Percentiles rank a stretch among this genome's conserved stretches.
Evolutionary conservation across 2,888 invertebrate species (phyloP).

Genomic region (Eilema griseolum): DNA sequence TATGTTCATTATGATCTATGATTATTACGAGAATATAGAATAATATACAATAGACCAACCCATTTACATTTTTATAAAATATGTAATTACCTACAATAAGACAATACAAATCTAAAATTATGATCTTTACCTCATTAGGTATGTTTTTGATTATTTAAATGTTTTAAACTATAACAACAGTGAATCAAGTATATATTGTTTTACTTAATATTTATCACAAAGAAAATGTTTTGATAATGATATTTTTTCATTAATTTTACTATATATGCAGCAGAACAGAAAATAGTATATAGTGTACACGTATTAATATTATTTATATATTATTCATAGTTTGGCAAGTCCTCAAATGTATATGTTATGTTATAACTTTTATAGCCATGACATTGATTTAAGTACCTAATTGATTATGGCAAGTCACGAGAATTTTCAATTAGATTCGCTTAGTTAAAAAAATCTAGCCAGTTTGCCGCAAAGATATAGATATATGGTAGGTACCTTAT

Average conservation of each 20-base stretch:
- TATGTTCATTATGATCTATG: slow-evolving; percentile 5
- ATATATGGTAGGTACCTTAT: background rate
- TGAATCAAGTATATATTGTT: background rate
- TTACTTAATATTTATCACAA: slow-evolving; percentile 5
- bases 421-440: background rate
- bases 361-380: slow-evolving; percentile 19
- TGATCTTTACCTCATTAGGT: slow-evolving; percentile 15
- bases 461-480: slow-evolving; percentile 1
- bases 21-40: slow-evolving; percentile 1
- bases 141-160: background rate
- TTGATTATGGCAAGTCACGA: background rate
- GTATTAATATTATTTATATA: slow-evolving; percentile 7
- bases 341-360: slow-evolving; percentile 4
- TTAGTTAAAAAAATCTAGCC: background rate
- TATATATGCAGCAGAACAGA: slow-evolving; percentile 5
- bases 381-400: slow-evolving; percentile 16
- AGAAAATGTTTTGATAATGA: slow-evolving; percentile 1
- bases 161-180: background rate
- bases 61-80: slow-evolving; percentile 11
- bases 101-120: slow-evolving; percentile 16
- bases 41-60: slow-evolving; percentile 9
- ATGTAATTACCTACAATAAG: slow-evolving; percentile 3
- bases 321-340: slow-evolving; percentile 1
- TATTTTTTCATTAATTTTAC: background rate
- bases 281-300: slow-evolving; percentile 2